These are phyloP conservation scores for Boleophthalmus pectinirostris DNA, from an alignment of 2,113 vertebrate genomes.

Conservation along the genomic window DNA sequence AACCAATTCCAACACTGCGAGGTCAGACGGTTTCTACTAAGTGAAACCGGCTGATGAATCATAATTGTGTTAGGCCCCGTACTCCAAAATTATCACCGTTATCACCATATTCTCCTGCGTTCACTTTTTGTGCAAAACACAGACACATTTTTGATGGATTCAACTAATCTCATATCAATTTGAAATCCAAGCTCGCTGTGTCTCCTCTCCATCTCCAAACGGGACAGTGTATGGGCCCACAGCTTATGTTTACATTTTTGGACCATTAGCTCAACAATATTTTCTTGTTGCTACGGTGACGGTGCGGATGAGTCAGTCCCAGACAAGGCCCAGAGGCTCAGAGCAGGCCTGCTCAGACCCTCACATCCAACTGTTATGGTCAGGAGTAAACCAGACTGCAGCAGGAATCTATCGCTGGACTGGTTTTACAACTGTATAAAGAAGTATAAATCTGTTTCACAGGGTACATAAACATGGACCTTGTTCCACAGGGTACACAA, in stretches of 20 bases:
- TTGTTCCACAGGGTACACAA: not conserved
- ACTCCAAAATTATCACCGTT: no score
- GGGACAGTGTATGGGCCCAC: constrained; percentile 5
- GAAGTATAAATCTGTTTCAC: not conserved
- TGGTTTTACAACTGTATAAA: not conserved
- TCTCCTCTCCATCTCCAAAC: constrained; percentile 15
- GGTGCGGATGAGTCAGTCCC: constrained; percentile 63
- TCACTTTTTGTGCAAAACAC: not conserved
- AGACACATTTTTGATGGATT: not conserved
- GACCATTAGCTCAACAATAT: constrained; percentile 67
- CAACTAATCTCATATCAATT: not conserved
- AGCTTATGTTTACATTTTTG: constrained; percentile 46
- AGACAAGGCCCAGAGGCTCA: constrained; percentile 31
- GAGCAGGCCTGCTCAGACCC: constrained; percentile 53
- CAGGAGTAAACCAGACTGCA: constrained; percentile 53
- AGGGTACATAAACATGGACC: not conserved
- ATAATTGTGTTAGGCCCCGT: no score
- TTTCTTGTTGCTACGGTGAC: constrained; percentile 77
- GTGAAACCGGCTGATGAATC: no score
- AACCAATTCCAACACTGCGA: no score
- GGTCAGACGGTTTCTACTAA: no score
- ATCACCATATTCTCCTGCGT: no score
- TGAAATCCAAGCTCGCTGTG: not conserved
- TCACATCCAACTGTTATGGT: constrained; percentile 67
- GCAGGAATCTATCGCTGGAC: no score